Conservation (phyloP, 1,140 invertebrate genomes). For the Heterodera carotae region DNA sequence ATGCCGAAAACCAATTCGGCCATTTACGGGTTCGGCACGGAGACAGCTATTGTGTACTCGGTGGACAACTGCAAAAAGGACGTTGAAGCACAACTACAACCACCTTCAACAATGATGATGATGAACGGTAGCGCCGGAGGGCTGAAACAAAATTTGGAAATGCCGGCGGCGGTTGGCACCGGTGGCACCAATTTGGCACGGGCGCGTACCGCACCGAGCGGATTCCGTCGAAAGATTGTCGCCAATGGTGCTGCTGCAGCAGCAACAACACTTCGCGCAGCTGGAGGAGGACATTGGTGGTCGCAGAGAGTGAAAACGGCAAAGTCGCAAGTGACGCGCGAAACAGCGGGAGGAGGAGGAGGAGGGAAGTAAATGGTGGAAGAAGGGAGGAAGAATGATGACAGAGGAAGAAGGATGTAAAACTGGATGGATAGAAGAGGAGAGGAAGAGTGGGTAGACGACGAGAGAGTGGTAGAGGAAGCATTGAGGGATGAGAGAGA, state of each 20-base stretch:
- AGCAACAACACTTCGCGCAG: background rate
- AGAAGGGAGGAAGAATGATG: background rate
- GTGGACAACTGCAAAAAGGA: background rate
- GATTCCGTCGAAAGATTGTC: conserved; percentile 16
- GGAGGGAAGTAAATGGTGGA: background rate
- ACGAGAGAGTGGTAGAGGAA: too few relatives aligned
- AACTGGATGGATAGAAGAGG: background rate
- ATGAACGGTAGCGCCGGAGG: background rate
- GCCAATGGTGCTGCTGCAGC: background rate
- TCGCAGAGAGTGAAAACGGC: conserved; percentile 8
- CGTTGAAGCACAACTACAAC: too few relatives aligned
- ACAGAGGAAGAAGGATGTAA: background rate
- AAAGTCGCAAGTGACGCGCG: background rate
- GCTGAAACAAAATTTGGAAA: background rate
- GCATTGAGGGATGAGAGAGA: too few relatives aligned
- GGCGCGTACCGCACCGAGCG: conserved; percentile 24
- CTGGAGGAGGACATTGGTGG: conserved; percentile 9
- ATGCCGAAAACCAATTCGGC: conserved; percentile 3
- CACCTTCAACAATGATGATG: background rate
- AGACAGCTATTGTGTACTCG: background rate
- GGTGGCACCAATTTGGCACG: background rate
- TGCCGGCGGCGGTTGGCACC: background rate
- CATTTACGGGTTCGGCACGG: background rate
- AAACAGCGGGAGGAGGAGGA: background rate
- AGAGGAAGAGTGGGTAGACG: too few relatives aligned